Evolutionary conservation across 2,888 invertebrate genomes (phyloP), one percentile per base, ranked within the genome.

Genomic region (Ametastegia equiseti): DNA sequence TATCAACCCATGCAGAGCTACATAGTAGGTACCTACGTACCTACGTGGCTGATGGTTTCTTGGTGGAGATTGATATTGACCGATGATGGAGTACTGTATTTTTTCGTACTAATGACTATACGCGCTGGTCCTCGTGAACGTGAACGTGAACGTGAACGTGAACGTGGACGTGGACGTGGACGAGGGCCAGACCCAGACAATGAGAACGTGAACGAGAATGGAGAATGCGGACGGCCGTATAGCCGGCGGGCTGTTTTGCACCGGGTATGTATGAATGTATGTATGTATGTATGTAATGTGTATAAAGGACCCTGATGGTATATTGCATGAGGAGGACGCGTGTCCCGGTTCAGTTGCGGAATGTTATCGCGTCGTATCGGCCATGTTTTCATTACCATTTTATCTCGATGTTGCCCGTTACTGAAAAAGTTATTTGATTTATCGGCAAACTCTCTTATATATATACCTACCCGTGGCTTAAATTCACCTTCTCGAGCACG

Each of bases 361-460:
- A 90, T 90, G 89, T 91, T 90, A 90, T 90, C 90, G 87, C 88
- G 85, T 86, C 88, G 88, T 90, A 90, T 90, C 89, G 89, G 86
- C 87, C 85, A 84, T 89, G 88, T 90, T 91, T 90, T 90, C 90
- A 90, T 90, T 90, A 88, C 88, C 88, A 89, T 90, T 90, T 90
- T 88, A 86, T 86, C 85, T 87, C 83, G 83, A 84, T 87, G 87
- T 57, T 84, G 83, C 85, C n/a, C 84, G 85, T 84, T 84, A 84
- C 81, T 83, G 87, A 88, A 90, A 91, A 90, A 88, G 83, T 86
- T 81, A 88, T 88, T 89, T 91, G 90, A 91, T 91, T 90, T 90
- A 90, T 90, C 85, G 87, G 80, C 81, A 82, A 42, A 77, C 80
- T 57, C 60, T 71, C 47, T 27, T 63, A 13, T n/a, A 54, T 30